These are phyloP conservation scores for Lacanobia wlatinum DNA, from an alignment of 2,888 invertebrate species.

Conservation along the genomic window DNA sequence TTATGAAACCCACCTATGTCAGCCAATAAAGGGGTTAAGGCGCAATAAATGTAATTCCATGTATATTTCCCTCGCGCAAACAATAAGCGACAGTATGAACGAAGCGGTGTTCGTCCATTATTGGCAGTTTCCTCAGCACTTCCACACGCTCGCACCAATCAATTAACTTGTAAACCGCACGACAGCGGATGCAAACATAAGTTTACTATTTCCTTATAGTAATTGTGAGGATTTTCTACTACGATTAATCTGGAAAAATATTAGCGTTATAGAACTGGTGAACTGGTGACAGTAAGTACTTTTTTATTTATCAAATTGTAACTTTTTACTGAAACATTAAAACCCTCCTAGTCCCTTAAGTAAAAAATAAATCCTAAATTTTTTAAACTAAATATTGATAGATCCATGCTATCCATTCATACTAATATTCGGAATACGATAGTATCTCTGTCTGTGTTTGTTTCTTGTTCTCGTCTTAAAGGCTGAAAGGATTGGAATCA, in stretches of 20 bases:
- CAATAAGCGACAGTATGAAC: slow-evolving; percentile 6
- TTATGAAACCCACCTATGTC: background rate
- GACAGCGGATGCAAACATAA: slow-evolving; percentile 11
- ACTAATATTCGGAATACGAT: background rate
- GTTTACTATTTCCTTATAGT: slow-evolving; percentile 27
- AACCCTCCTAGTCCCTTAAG: too few relatives aligned
- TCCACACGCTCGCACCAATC: slow-evolving; percentile 29
- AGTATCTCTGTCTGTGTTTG: background rate
- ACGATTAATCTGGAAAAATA: background rate
- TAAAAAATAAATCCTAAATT: too few relatives aligned
- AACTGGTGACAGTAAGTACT: background rate
- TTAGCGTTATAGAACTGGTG: too few relatives aligned
- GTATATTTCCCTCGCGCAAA: background rate
- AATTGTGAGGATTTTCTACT: background rate
- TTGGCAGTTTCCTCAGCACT: slow-evolving; percentile 9
- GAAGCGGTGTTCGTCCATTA: slow-evolving; percentile 19
- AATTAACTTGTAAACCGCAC: slow-evolving; percentile 37
- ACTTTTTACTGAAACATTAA: too few relatives aligned
- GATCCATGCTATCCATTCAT: too few relatives aligned
- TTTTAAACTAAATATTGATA: too few relatives aligned
- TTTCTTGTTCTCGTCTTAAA: too few relatives aligned
- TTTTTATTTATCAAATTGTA: background rate
- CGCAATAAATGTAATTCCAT: background rate
- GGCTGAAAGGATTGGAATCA: background rate
- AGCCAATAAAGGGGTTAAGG: background rate